Evolutionary conservation across 1,140 invertebrate genomes (phyloP), one percentile per base, ranked within the genome.

Genomic region (Leptinotarsa defecta): DNA sequence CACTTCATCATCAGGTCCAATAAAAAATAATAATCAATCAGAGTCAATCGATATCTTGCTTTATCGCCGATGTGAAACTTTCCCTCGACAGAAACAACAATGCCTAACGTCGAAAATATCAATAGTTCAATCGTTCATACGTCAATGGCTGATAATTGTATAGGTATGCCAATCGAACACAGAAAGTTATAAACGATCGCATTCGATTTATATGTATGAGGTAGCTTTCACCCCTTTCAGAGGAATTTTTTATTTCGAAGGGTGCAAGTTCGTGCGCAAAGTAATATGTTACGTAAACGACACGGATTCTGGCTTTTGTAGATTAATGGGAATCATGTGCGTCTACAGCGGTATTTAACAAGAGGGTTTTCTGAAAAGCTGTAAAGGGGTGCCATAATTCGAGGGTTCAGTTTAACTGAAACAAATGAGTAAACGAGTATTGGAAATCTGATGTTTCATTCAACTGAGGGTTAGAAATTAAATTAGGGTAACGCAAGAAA

Each of bases 21-120:
- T 34, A 68, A 22, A 68, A 57, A 57, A 57, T 43, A 11, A 57
- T 15, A 27, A 34, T 68, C 24, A 68, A 68, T 68, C 65, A 68
- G 4, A 22, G 65, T 27, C 65, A 19, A 27, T 24, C 65, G n/a
- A 34, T 43, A 15, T 68, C 65, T 34, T 17, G 52, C 15, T 17
- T 57, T 15, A 57, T 57, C 52, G 52, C 4, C n/a, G 8, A 68
- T 24, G 17, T 24, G 65, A 13, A 68, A 68, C 65, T 68, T 68
- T 68, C 65, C 65, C 65, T 68, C 15, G 1, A n/a, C 27, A 68
- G 27, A n/a, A 68, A 34, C 52, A 57, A 57, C 52, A 19, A 57
- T 57, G 52, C n/a, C 8, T 2, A 57, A 57, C n/a, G 52, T n/a
- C 52, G 52, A n/a, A 57, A 57, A 57, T 57, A 57, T 57, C 52